Percentiles rank a stretch among this genome's conserved stretches.
Conservation (phyloP, 2,888 invertebrate species). For the Chaetogeoica ovagalla region DNA sequence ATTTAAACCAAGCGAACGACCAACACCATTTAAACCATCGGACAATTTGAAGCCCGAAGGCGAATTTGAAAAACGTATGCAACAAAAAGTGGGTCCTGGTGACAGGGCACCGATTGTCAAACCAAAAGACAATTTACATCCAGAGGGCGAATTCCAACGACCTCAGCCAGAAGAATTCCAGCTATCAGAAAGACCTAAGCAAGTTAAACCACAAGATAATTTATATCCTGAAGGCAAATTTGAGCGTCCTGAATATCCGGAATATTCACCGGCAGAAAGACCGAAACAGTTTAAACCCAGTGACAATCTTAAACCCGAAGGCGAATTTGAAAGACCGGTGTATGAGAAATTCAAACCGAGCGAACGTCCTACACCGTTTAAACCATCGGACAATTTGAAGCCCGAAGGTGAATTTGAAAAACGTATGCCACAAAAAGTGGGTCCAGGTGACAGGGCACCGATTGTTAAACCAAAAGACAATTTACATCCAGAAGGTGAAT, state of each 20-base stretch:
- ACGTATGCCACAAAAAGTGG: slow-evolving; percentile 60
- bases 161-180: slow-evolving; percentile 59
- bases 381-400: slow-evolving; percentile 66
- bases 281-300: slow-evolving; percentile 58
- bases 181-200: slow-evolving; percentile 54
- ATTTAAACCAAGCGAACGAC: slow-evolving; percentile 64
- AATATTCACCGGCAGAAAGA: slow-evolving; percentile 57
- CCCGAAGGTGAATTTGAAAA: slow-evolving; percentile 59
- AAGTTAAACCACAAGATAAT: slow-evolving; percentile 61
- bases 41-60: slow-evolving; percentile 66
- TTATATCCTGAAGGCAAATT: slow-evolving; percentile 60
- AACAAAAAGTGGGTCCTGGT: slow-evolving; percentile 62
- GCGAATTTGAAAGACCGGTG: slow-evolving; percentile 61
- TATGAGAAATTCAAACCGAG: slow-evolving; percentile 62
- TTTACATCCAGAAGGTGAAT: slow-evolving; percentile 56
- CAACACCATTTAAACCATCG: slow-evolving; percentile 60
- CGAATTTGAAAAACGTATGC: slow-evolving; percentile 63
- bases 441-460: slow-evolving; percentile 58
- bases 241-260: slow-evolving; percentile 59
- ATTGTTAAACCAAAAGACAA: slow-evolving; percentile 57
- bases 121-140: slow-evolving; percentile 59
- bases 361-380: slow-evolving; percentile 67
- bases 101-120: slow-evolving; percentile 60
- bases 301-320: slow-evolving; percentile 61
- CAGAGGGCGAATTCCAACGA: slow-evolving; percentile 64